Evolutionary conservation across 2,113 vertebrate genomes (phyloP).

Genomic region (Callospermophilus lateralis): DNA sequence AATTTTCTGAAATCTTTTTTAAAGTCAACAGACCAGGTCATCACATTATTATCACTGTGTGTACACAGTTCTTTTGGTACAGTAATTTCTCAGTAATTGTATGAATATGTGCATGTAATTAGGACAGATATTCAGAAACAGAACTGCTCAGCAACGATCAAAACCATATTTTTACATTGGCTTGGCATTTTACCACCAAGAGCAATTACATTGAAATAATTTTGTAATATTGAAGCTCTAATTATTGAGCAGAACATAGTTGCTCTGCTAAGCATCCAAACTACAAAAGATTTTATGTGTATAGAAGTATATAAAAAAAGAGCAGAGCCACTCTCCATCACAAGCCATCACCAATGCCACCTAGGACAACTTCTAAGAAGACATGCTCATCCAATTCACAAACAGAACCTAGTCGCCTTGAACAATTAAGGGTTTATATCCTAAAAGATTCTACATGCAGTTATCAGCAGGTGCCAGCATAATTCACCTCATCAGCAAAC

Average conservation of each 20-base stretch:
- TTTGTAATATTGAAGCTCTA: conserved; percentile 31
- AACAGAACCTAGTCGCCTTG: neutral
- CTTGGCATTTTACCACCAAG: conserved; percentile 38
- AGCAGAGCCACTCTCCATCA: neutral
- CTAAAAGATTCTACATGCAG: neutral
- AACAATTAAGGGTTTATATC: neutral
- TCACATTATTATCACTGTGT: conserved; percentile 28
- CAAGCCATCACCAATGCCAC: neutral
- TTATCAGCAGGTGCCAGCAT: neutral
- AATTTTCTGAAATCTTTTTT: conserved; percentile 67
- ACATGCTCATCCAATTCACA: neutral
- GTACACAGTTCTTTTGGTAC: conserved; percentile 35
- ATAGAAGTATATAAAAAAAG: neutral
- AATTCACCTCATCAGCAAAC: neutral
- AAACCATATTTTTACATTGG: neutral
- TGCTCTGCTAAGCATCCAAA: conserved; percentile 29
- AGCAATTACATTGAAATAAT: conserved; percentile 22
- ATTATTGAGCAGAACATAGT: conserved; percentile 35
- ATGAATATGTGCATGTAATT: conserved; percentile 3
- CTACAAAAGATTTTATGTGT: neutral
- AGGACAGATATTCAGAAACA: conserved; percentile 33
- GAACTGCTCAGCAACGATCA: neutral
- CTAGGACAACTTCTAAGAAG: neutral
- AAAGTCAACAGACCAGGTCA: conserved; percentile 58
- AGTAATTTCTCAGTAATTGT: conserved; percentile 53